Evolutionary conservation across 2,888 invertebrate genomes (phyloP), one percentile per base, ranked within the genome.

Genomic region (Crioceris asparagi): DNA sequence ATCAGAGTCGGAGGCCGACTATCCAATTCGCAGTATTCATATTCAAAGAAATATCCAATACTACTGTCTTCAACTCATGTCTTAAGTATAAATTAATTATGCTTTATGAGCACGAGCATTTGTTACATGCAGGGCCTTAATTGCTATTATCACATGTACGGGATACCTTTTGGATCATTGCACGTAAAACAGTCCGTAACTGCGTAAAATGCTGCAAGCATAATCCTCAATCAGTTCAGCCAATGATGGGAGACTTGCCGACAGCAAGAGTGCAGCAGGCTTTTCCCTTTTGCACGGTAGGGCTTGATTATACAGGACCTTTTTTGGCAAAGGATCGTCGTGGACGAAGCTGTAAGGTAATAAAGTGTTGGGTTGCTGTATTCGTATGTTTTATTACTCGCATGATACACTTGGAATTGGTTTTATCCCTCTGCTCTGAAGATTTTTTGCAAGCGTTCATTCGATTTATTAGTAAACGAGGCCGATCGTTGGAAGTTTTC

Each of bases 301-400:
- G 50, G 7, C 33, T 50, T 11, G 52, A 51, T 32, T 51, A 50
- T 27, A 45, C 45, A 5, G 53, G 52, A 10, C 48, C 44, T 4
- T 36, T 49, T 19, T 34, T 41, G 8, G 17, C 47, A 2, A 45
- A 44, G 21, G 38, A 44, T 17, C 12, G 36, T 14, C 27, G 4
- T 48, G 7, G 46, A 46, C 33, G 16, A 39, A 7, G 44, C 38
- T 10, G 35, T 4, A 38, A 35, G 30, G n/a, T 18, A 16, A 14
- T 31, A 5, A 47, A 47, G 31, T 26, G 21, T 29, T 46, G 37
- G 15, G 25, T 46, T 19, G 32, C 32, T 8, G 5, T 47, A 32
- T 47, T 46, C 32, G 34, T 45, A 10, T 47, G 47, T 30, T 41
- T 45, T 14, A 7, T 18, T 12, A 44, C 39, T 1, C 36, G 38